phyloP scores from a whole-genome alignment of 2,113 vertebrate genomes.

The Phalacrocorax brasilianus region DNA sequence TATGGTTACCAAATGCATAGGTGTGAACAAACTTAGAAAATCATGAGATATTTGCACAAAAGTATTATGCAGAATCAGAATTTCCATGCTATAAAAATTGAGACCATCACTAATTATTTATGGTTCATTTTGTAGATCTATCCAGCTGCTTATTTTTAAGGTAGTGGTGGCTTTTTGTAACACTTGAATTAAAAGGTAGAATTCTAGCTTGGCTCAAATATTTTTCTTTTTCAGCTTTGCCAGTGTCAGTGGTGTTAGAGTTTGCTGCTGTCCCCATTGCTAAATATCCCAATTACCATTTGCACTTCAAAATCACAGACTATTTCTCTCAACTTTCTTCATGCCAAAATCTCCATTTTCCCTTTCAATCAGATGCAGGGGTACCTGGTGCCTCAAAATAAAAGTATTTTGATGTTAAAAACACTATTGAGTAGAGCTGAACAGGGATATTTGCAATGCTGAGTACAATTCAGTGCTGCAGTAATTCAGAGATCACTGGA shows the following conservation, averaged over 20 bases:
- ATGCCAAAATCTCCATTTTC: background rate
- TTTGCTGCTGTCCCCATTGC: background rate
- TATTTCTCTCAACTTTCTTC: background rate
- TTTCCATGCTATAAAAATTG: background rate
- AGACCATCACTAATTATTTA: background rate
- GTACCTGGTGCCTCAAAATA: background rate
- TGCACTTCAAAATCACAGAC: conserved; percentile 1
- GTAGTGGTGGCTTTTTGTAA: background rate
- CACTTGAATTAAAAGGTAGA: background rate
- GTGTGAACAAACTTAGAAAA: background rate
- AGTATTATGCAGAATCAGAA: background rate
- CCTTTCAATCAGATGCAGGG: background rate
- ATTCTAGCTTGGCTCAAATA: background rate
- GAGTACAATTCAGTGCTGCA: background rate
- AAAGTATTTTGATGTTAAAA: background rate
- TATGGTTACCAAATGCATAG: background rate
- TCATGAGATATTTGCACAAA: background rate
- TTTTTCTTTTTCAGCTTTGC: background rate
- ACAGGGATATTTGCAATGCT: background rate
- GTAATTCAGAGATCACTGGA: background rate
- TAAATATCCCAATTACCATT: background rate
- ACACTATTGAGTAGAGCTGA: background rate
- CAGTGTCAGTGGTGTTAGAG: background rate
- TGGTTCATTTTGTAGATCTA: background rate
- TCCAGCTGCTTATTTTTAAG: background rate